A percentile compares a stretch with the other conserved stretches of the same genome.
phyloP scores from a whole-genome alignment of 2,888 invertebrate genomes.

The Scelioninae gen. 1 region DNA sequence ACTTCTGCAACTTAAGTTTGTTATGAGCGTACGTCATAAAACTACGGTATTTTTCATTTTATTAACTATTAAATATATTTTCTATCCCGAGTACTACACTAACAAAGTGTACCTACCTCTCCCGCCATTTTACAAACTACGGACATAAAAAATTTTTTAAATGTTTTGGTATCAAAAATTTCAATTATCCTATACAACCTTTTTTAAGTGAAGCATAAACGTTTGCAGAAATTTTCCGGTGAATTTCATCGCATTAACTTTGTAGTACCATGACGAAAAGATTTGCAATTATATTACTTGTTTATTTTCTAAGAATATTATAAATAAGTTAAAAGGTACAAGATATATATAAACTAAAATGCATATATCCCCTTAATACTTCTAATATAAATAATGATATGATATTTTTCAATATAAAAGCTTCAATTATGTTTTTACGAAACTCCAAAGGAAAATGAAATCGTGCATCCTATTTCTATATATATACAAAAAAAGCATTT shows the following conservation, averaged over 20 bases:
- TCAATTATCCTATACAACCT: not conserved
- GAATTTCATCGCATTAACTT: not conserved
- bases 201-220: conserved; percentile 1
- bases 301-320: not conserved
- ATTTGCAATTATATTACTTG: not conserved
- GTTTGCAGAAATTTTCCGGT: not conserved
- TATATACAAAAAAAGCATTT: too few species aligned
- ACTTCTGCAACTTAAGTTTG: not conserved
- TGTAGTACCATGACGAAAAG: not conserved
- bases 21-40: not conserved
- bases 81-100: not conserved
- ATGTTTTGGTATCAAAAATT: conserved; percentile 2
- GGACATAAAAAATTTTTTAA: not conserved
- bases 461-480: too few species aligned
- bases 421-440: too few species aligned
- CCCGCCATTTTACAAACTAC: not conserved
- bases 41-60: too few species aligned
- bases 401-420: not conserved
- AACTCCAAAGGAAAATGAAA: too few species aligned
- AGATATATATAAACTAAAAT: not conserved
- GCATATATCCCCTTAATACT: not conserved
- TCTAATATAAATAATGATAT: not conserved
- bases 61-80: not conserved
- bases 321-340: not conserved
- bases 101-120: not conserved